Base-by-base conservation (phyloP, 2,888 invertebrate genomes). In the Stenolophus ochropezus region DNA sequence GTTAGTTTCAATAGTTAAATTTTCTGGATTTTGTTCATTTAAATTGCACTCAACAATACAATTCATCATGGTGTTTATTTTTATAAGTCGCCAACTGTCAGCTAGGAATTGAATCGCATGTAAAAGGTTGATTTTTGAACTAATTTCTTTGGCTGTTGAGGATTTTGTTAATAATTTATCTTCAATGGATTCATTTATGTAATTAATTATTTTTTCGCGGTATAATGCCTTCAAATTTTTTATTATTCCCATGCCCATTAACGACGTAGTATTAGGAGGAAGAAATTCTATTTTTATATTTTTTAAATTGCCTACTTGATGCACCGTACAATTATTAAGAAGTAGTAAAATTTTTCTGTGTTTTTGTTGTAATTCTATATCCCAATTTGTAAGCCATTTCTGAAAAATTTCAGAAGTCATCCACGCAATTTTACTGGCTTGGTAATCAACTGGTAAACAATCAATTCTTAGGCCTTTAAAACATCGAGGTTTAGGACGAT, bases 241-340 rank as follows among this genome's bases (percentile, higher is more conserved):
- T 76, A 83, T 75, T 21, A 83, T 33, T n/a, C 81, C 82, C 74
- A 81, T 81, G 23, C 18, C 81, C 81, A 82, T 21, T 61, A 82
- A 79, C 16, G 82, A 82, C 82, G 82, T 82, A 25, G 78, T 83
- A 33, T 82, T 83, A 47, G 74, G 16, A 53, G 82, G 82, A 61
- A 83, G 61, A 83, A 83, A 83, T 80, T 80, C 82, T 20, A 83
- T 51, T 16, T 83, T 23, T 61, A 83, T 83, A 75, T 83, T 82
- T 83, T 74, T 83, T 65, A 83, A 65, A 61, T 65, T 51, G 51
- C 77, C 56, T 56, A 83, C 69, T 82, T 80, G 83, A 33, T 83
- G 83, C 27, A 73, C 78, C 69, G 82, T 27, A 82, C 83, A 83
- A 75, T 82, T 81, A 47, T 82, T 82, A 79, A 83, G 53, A 81